phyloP scores from a whole-genome alignment of 2,113 vertebrate species.

The Sporophila hypoxantha region DNA sequence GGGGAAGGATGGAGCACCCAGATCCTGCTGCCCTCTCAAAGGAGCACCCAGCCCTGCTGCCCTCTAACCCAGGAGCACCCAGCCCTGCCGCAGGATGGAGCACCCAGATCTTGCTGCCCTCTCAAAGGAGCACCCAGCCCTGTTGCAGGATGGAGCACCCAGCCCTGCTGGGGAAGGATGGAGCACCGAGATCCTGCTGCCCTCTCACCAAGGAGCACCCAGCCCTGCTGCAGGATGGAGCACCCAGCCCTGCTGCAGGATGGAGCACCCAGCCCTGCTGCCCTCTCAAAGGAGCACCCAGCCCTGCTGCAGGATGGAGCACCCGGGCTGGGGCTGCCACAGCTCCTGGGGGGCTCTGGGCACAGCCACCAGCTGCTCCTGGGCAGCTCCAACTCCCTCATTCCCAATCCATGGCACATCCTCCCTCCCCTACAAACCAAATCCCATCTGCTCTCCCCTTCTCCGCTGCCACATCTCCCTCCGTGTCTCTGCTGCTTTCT shows the following conservation, averaged over 20 bases:
- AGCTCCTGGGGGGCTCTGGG: background rate
- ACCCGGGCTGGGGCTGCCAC: accelerated
- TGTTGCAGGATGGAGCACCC: background rate
- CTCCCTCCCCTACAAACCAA: background rate
- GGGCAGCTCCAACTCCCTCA: background rate
- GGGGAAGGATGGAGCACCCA: background rate
- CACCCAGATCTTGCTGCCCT: no score
- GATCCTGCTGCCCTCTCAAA: background rate
- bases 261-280: background rate
- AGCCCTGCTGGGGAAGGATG: background rate
- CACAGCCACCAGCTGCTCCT: background rate
- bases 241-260: background rate
- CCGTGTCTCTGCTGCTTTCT: background rate
- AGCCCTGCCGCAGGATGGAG: background rate
- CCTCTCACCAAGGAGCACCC: background rate
- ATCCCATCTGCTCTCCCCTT: background rate
- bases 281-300: background rate
- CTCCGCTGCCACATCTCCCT: background rate
- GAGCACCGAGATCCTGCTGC: background rate
- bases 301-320: background rate
- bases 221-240: background rate
- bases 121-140: accelerated
- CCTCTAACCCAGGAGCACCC: background rate
- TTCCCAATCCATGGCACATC: background rate
- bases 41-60: background rate